Evolutionary conservation across 2,113 vertebrate species (phyloP), one percentile per base, ranked within the genome.

Genomic region (Hepsetus odoe): DNA sequence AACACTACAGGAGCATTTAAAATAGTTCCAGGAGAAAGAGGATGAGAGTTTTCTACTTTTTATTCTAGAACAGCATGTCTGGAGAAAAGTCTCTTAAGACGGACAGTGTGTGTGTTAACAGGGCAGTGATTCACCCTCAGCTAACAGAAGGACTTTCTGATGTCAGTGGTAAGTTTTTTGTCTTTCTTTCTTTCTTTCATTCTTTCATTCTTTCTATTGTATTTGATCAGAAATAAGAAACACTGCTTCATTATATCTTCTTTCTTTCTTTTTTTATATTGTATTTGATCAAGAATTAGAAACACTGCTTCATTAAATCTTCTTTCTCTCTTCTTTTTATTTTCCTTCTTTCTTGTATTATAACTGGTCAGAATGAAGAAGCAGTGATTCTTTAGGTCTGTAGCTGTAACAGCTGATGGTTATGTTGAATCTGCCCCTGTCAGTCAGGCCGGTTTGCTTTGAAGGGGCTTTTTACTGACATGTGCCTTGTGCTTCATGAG

Each of bases 121-220:
- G 55, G 3, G 64, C 51, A 22, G n/a, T 28, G n/a, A 58, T 9
- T 20, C 46, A n/a, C 20, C 35, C 20, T 65, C 35, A 65, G 32
- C 35, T 12, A 56, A 32, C 76, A 26, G 72, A 40, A 66, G 20
- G 22, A 9, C 72, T 2, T 32, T 74, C 44, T 70, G 10, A 42
- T 74, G 18, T 59, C 10, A 42, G n/a, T 38, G 77, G 82, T 80
- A 51, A 76, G 82, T 35, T 1, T 3, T 3, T 55, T 24, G 10
- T 32, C 20, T 3, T 38, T 62, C 56, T 33, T 69, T 49, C 49
- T 53, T 55, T 35, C 28, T 30, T 62, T 20, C 30, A 33, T 30
- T 13, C 28, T 12, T 30, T n/a, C 18, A 10, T 16, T 42, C 28
- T 2, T 1, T 66, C 2, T 24, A 14, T 42, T 26, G 12, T 56